Base-by-base conservation (phyloP, 1,140 invertebrate species). In the Megalopta genalis region DNA sequence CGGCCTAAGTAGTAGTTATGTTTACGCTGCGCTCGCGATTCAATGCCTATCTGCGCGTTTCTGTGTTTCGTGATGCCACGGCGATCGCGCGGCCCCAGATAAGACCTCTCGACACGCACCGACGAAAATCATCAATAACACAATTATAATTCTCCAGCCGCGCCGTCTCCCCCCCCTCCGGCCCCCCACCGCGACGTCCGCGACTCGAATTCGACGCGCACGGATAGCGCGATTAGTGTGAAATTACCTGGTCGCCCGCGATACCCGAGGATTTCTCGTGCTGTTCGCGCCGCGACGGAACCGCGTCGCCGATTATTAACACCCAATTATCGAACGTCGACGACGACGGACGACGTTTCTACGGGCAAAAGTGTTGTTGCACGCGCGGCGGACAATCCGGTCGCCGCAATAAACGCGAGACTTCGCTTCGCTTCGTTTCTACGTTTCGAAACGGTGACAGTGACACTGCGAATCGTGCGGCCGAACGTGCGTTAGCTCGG, bases 21-120 rank as follows among this genome's bases (percentile, higher is more conserved):
- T 87, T 88, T 86, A 87, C 77, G 81, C 75, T 77, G 62, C 46
- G 77, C 52, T 66, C 77, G 79, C 63, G 80, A 86, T 66, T 72
- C 64, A 77, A 63, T 65, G 79, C 63, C 23, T 81, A 67, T 74
- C 65, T 70, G 39, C 70, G 64, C 42, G 42, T 59, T 37, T 59
- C 62, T n/a, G 25, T 14, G 42, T 64, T 37, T 57, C 54, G 25
- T 14, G 72, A 46, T 54, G 69, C 37, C 49, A 21, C 70, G 46
- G 10, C 14, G 18, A 54, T 71, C 68, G 42, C 25, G 14, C 67
- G 32, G 7, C 5, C 57, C 23, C 9, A n/a, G 32, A 32, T 23
- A 10, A 7, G 32, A 4, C 42, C 10, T 1, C n/a, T 18, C n/a
- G 27, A 39, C 49, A 72, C 18, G 2, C n/a, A n/a, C 9, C 9